Percentiles rank a stretch among this genome's conserved stretches.
Conservation (phyloP, 2,888 invertebrate species). For the Axea sp. region DNA sequence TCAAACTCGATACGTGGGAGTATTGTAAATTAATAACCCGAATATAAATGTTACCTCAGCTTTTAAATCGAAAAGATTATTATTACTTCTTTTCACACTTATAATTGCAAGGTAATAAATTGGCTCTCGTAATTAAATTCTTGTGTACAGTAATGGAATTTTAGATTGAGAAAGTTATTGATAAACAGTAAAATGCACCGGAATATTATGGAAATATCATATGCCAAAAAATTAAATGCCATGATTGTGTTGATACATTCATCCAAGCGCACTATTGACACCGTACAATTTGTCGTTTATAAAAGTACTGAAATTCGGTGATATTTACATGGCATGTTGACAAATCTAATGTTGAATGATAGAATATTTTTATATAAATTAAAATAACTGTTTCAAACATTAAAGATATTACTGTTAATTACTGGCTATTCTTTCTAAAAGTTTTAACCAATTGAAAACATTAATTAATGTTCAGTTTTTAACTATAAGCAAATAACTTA, state of each 20-base stretch:
- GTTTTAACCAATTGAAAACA: too few species aligned
- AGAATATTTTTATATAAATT: conserved; percentile 5
- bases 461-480: too few species aligned
- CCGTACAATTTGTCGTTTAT: conserved; percentile 7
- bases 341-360: conserved; percentile 6
- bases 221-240: conserved; percentile 9
- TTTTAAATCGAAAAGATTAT: not conserved
- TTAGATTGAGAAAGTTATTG: not conserved
- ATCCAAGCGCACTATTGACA: conserved; percentile 10
- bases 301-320: conserved; percentile 10
- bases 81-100: not conserved
- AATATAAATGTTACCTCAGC: not conserved
- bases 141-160: too few species aligned
- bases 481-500: too few species aligned
- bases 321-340: conserved; percentile 21
- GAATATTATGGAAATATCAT: not conserved
- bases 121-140: too few species aligned
- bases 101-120: too few species aligned
- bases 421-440: too few species aligned
- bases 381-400: not conserved
- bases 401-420: too few species aligned
- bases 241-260: not conserved
- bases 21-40: conserved; percentile 3
- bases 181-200: not conserved
- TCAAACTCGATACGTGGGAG: not conserved